Base-by-base conservation (phyloP, 2,888 invertebrate species). In the Ophonus ardosiacus region DNA sequence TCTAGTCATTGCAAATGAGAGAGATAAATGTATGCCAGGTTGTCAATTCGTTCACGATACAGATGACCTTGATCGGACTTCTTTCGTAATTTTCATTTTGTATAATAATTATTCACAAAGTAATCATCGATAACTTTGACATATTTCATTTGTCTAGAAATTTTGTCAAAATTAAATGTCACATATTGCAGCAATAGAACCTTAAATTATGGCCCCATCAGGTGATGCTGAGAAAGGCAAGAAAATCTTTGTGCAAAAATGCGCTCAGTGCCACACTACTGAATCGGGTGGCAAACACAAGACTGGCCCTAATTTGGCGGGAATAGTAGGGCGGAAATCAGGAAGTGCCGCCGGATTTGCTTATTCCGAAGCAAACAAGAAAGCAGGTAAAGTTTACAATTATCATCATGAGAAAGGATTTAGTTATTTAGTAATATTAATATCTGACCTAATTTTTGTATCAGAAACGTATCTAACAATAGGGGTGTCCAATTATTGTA, bases 231-330 rank as follows among this genome's bases (percentile, higher is more conserved):
- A 92, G 71, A 95, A 94, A 87, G 96, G 96, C 59, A 95, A 95
- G 91, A 93, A 93, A 88, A 88, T 95, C 56, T 96, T 96, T 89
- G 91, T 93, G 82, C 93, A 93, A 89, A 91, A 94, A 86, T 96
- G 96, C 88, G 90, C 93, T 0, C 94, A 94, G 88, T 96, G 96
- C 89, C 96, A 96, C 89, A 95, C 94, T 3, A 91, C 92, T 2
- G 94, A 95, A 84, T 92, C 92, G 80, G 94, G 93, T 71, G 96
- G 94, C 40, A 93, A 93, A 88, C 93, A 95, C 89, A 95, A 95
- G 90, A 92, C 93, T 61, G 96, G 96, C 7, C 96, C 96, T 51
- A 96, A 96, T 90, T 92, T 96, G 15, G 89, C 93, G 88, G 95
- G 95, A 5, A 88, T 96, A 10, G 90, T 95, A 84, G 96, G 95